A percentile compares a stretch with the other conserved stretches of the same genome.
phyloP scores from a whole-genome alignment of 2,888 invertebrate genomes.

The Celastrina argiolus region DNA sequence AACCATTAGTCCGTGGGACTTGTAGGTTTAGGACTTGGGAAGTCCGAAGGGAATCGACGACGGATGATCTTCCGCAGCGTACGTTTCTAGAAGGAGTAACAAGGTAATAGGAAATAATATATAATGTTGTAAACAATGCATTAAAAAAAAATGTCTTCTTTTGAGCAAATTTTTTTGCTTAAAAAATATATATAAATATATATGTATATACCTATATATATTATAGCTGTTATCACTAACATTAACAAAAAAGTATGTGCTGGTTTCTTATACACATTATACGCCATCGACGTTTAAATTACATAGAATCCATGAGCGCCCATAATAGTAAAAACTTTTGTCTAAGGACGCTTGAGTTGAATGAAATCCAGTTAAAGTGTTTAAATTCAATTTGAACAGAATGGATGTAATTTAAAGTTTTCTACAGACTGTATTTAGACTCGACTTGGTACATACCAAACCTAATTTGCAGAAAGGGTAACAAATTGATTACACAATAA shows the following conservation, averaged over 20 bases:
- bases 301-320: too few relatives aligned
- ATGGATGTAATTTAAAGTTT: conserved; percentile 34
- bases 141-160: too few relatives aligned
- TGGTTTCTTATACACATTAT: too few relatives aligned
- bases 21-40: neutral
- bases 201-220: too few relatives aligned
- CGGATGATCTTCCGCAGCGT: neutral
- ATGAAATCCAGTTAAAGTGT: conserved; percentile 28
- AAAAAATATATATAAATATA: too few relatives aligned
- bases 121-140: too few relatives aligned
- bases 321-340: neutral
- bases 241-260: too few relatives aligned
- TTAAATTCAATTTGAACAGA: conserved; percentile 35
- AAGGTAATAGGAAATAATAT: too few relatives aligned
- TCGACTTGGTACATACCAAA: conserved; percentile 48
- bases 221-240: too few relatives aligned
- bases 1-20: too few relatives aligned
- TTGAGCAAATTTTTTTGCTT: too few relatives aligned
- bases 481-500: neutral
- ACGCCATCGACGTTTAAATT: too few relatives aligned
- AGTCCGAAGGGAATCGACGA: neutral
- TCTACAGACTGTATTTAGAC: conserved; percentile 36
- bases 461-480: conserved; percentile 61
- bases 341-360: neutral
- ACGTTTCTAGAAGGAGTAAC: neutral